Evolutionary conservation across 2,113 vertebrate species (phyloP).

Genomic region (Pomatorhinus ruficollis): DNA sequence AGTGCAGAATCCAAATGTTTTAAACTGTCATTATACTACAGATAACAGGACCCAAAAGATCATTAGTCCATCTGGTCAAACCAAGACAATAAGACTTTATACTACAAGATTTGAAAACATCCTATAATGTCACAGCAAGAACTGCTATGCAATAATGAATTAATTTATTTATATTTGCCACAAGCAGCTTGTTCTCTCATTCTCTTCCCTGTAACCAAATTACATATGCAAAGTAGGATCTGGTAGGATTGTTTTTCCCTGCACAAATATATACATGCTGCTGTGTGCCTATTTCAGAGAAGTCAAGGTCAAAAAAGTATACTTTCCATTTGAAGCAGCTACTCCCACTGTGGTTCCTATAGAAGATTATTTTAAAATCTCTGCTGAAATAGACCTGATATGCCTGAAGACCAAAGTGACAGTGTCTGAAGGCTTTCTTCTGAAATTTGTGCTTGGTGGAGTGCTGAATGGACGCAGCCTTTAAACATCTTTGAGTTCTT

Average conservation of each 20-base stretch:
- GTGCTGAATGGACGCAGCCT: background rate
- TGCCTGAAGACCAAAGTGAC: background rate
- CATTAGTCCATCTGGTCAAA: conserved; percentile 52
- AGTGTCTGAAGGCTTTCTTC: background rate
- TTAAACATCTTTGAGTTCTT: background rate
- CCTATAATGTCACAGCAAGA: conserved; percentile 44
- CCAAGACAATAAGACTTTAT: background rate
- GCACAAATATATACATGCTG: conserved; percentile 20
- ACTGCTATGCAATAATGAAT: conserved; percentile 43
- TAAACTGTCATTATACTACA: background rate
- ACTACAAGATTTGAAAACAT: background rate
- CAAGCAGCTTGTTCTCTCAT: conserved; percentile 58
- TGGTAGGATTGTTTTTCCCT: conserved; percentile 39
- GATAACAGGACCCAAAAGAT: background rate
- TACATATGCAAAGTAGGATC: conserved; percentile 47
- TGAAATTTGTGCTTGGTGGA: background rate
- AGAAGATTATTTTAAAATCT: background rate
- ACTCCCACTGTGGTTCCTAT: background rate
- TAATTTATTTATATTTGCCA: conserved; percentile 60
- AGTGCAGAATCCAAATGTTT: background rate
- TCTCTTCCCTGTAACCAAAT: conserved; percentile 60
- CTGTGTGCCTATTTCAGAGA: background rate
- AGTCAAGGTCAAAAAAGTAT: conserved; percentile 49
- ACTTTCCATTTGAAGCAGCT: background rate
- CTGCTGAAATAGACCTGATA: background rate